phyloP scores from a whole-genome alignment of 1,140 invertebrate genomes.

The Wasmannia auropunctata region DNA sequence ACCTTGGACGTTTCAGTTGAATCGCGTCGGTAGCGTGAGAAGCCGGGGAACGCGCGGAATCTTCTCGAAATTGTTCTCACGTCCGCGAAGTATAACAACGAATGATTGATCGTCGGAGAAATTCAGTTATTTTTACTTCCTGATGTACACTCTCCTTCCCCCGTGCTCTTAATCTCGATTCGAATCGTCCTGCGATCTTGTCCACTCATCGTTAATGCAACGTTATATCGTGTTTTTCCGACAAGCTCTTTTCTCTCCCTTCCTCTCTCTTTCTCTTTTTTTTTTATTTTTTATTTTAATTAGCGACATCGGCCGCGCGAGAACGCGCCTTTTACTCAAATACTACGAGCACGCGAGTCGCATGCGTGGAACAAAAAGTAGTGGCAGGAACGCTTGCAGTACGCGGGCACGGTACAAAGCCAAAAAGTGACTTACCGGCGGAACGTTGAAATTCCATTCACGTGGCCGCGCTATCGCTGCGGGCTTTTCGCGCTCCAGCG shows the following conservation, averaged over 20 bases:
- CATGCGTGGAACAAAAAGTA: conserved; percentile 28
- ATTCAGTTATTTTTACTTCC: not conserved
- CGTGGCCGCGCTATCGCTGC: conserved; percentile 58
- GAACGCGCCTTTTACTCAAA: conserved; percentile 46
- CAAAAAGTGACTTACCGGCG: conserved; percentile 60
- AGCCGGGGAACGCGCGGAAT: not conserved
- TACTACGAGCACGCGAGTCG: conserved; percentile 12
- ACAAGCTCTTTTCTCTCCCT: not conserved
- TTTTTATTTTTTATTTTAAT: conserved; percentile 49
- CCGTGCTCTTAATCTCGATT: not conserved
- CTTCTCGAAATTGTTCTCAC: not conserved
- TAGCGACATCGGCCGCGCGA: conserved; percentile 29
- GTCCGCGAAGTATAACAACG: not conserved
- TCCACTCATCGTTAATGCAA: not conserved
- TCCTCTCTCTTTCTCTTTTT: conserved; percentile 27
- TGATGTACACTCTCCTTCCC: not conserved
- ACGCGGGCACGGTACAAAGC: conserved; percentile 40
- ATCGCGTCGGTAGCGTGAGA: conserved; percentile 32
- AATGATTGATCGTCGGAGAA: not conserved
- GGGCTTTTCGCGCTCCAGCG: conserved; percentile 42
- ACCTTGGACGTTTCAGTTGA: conserved; percentile 34
- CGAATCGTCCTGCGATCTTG: not conserved
- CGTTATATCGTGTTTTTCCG: not conserved
- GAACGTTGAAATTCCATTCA: conserved; percentile 62
- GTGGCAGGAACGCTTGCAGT: conserved; percentile 39